Evolutionary conservation across 2,797 vertebrate species (phyloP).

Genomic region (Pagetopsis macropterus): DNA sequence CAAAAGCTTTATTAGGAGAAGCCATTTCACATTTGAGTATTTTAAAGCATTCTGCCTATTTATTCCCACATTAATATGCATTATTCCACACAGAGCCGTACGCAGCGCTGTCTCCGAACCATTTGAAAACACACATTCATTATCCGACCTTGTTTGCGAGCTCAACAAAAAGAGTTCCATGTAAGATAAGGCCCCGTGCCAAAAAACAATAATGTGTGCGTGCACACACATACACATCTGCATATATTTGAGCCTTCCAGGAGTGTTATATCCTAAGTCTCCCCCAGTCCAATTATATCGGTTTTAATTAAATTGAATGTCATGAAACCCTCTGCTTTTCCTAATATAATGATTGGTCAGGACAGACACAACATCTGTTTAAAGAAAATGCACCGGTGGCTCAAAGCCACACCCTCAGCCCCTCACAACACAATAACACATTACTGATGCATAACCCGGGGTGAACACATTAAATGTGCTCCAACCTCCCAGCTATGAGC

Average conservation of each 20-base stretch:
- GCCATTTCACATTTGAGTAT: constrained; percentile 75
- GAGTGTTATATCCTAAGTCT: constrained; percentile 64
- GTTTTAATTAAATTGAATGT: constrained; percentile 80
- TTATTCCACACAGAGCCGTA: constrained; percentile 69
- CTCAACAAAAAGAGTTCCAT: constrained; percentile 66
- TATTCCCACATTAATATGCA: constrained; percentile 83
- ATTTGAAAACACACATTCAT: constrained; percentile 73
- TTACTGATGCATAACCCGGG: constrained; percentile 45
- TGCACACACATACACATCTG: neutral
- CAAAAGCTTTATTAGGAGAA: constrained; percentile 81
- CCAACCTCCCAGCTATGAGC: constrained; percentile 46
- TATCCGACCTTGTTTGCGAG: constrained; percentile 65
- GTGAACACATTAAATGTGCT: constrained; percentile 54
- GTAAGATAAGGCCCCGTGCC: constrained; percentile 56
- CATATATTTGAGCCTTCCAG: constrained; percentile 58
- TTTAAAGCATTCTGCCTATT: constrained; percentile 79
- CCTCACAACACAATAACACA: constrained; percentile 40
- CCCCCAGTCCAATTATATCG: constrained; percentile 73
- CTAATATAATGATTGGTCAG: constrained; percentile 74
- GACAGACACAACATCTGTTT: constrained; percentile 79
- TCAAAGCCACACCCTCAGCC: constrained; percentile 41
- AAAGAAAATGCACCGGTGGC: constrained; percentile 61
- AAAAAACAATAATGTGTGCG: constrained; percentile 15
- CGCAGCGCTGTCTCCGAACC: constrained; percentile 50
- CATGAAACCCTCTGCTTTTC: constrained; percentile 62